Percentiles rank a stretch among this genome's conserved stretches.
Conservation (phyloP, 2,113 vertebrate genomes). For the Arizona elegans region DNA sequence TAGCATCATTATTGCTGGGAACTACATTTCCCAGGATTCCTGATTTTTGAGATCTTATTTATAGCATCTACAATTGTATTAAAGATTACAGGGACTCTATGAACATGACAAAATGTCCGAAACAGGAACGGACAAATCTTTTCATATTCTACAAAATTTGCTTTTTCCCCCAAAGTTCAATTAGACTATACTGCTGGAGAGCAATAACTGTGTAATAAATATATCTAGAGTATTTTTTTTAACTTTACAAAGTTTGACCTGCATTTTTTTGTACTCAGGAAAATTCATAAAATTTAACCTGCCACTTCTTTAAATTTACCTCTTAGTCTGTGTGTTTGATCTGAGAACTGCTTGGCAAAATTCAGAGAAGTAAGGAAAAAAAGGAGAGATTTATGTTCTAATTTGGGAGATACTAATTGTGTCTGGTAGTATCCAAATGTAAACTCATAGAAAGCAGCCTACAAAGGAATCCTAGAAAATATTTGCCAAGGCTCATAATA, state of each 20-base stretch:
- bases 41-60: not conserved
- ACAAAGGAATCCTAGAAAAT: not conserved
- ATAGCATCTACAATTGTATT: not conserved
- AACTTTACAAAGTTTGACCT: not conserved
- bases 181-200: not conserved
- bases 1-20: not conserved
- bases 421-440: not conserved
- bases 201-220: not conserved
- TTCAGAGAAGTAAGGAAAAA: not conserved
- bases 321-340: not conserved
- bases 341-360: not conserved
- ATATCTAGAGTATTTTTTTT: not conserved
- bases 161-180: not conserved
- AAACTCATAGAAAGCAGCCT: not conserved
- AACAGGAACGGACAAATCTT: not conserved
- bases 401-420: not conserved
- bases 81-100: not conserved
- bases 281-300: not conserved
- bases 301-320: not conserved
- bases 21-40: not conserved
- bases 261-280: not conserved
- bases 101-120: not conserved
- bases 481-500: not conserved
- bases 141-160: not conserved
- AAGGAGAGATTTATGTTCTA: not conserved